Evolutionary conservation across 1,140 invertebrate genomes (phyloP), one percentile per base, ranked within the genome.

Genomic region (Heterodera carotae): DNA sequence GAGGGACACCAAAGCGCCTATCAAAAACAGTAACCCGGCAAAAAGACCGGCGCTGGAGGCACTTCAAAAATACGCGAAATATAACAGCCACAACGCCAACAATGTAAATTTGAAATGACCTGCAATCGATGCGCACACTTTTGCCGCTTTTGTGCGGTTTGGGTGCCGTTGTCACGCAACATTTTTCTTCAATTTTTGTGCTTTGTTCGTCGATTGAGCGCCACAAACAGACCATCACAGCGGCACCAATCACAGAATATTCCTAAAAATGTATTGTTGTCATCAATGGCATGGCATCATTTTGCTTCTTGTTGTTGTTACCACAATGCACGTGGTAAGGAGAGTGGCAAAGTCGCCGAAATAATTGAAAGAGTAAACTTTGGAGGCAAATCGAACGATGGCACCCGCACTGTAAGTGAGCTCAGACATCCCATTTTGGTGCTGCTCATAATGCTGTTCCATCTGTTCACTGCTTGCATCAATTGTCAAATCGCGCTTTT

Each of bases 261-360:
- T 87, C 85, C 72, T 74, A n/a, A 70, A 70, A 15, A 43, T 43
- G 6, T 43, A 43, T 12, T 5, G 48, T 8, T 6, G 12, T 53
- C 5, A 10, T 2, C 29, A 27, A 66, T 27, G n/a, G 53, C n/a
- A 53, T 39, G 29, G 29, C 15, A n/a, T 22, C 25, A 39, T 27
- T 0, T n/a, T 25, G n/a, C 27, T 71, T 25, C 22, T 6, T 67
- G 6, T 53, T 29, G 34, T n/a, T 36, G 12, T 74, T 64, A 74
- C 71, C n/a, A 87, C 80, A 59, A 87, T 78, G 69, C 83, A 88
- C 36, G 86, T 87, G 56, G 82, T 85, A 33, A 86, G 67, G 33
- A 86, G 81, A 18, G 85, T 88, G 27, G 85, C 85, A 69, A 86
- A 79, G 76, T 86, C 85, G 22, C 86, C 85, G 77, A 86, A 88